Conservation (phyloP, 2,888 invertebrate genomes). For the Orthosia gothica region DNA sequence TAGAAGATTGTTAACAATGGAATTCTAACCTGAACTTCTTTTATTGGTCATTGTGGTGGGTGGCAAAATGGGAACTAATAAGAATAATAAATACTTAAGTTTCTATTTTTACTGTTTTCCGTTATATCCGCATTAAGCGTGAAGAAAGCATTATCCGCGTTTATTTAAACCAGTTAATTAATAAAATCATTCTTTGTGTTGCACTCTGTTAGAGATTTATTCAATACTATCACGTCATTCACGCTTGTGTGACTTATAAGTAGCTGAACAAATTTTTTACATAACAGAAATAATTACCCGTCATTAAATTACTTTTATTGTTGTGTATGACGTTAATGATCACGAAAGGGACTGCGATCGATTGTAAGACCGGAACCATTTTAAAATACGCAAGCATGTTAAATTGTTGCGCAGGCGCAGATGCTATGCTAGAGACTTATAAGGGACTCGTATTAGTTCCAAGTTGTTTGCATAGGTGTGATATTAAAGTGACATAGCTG, state of each 20-base stretch:
- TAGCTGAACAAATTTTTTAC: slow-evolving; percentile 18
- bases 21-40: slow-evolving; percentile 8
- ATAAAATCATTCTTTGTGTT: slow-evolving; percentile 47
- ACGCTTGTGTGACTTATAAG: slow-evolving; percentile 31
- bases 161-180: slow-evolving; percentile 51
- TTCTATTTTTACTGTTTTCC: slow-evolving; percentile 41
- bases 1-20: not conserved
- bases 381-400: slow-evolving; percentile 6
- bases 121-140: slow-evolving; percentile 46
- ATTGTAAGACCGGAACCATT: slow-evolving; percentile 5
- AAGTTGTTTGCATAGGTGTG: slow-evolving; percentile 13
- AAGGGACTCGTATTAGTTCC: not conserved
- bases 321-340: slow-evolving; percentile 12
- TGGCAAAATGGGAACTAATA: slow-evolving; percentile 13
- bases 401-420: slow-evolving; percentile 16
- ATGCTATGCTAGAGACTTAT: slow-evolving; percentile 3
- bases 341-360: slow-evolving; percentile 14
- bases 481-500: slow-evolving; percentile 15
- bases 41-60: not conserved
- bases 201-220: slow-evolving; percentile 54
- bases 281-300: slow-evolving; percentile 18
- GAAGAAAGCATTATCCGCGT: slow-evolving; percentile 47
- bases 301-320: slow-evolving; percentile 21
- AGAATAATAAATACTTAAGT: slow-evolving; percentile 18
- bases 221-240: slow-evolving; percentile 61